Base-by-base conservation (phyloP, 2,113 vertebrate species). In the Uria lomvia region DNA sequence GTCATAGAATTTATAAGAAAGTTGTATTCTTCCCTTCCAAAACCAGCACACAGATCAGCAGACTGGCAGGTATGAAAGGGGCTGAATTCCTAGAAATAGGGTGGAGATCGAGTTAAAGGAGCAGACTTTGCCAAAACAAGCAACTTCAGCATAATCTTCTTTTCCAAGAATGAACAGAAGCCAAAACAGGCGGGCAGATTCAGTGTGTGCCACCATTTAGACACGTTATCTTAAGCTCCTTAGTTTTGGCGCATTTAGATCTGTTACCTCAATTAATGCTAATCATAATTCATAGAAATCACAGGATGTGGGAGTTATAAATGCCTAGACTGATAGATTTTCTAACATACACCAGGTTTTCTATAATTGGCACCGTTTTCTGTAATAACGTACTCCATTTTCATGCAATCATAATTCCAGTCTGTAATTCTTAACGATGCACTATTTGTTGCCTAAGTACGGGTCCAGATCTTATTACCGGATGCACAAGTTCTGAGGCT, bases 71-170 rank as follows among this genome's bases (percentile, higher is more conserved):
- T 84, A 74, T 23, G 82, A 68, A 91, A 97, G 85, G 70, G 90
- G 38, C 95, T 88, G 72, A 62, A 62, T 97, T 97, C 95, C 93
- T 97, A 94, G 93, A 97, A 97, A 93, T 10, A 80, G 95, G 96
- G 97, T 94, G 97, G 97, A 94, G 95, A 95, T 92, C 65, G 42
- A 97, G 93, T 91, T 88, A 93, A 96, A 90, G 71, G 86, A 88
- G 23, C 19, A 70, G 53, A 50, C 45, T 80, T 90, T 96, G 96
- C 97, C 97, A 94, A 84, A 78, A 85, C 71, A 97, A 95, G 71
- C 92, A 95, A 77, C 76, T 95, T 97, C 91, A 90, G 92, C 77
- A n/a, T 86, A 88, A 90, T 92, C 75, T 60, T 66, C 47, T 34
- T 78, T 92, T 70, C 89, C 88, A 93, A 95, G 88, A 81, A 40